Conservation (phyloP, 2,888 invertebrate genomes). For the Synergus laeviventris region DNA sequence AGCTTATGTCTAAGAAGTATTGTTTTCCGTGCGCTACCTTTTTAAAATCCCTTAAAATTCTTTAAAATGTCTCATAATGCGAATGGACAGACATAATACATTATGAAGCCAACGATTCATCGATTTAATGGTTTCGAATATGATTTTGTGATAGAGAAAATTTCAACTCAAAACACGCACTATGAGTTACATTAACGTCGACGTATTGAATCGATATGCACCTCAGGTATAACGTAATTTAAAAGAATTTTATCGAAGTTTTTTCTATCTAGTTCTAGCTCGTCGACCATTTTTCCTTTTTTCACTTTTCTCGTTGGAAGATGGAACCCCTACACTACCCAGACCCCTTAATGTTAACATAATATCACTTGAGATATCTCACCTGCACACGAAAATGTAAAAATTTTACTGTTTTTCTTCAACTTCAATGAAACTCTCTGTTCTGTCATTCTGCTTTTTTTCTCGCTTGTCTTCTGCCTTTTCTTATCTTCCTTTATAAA, state of each 20-base stretch:
- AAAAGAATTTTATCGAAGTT: conserved; percentile 64
- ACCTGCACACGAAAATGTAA: conserved; percentile 9
- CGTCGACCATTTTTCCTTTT: conserved; percentile 13
- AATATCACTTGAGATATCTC: conserved; percentile 56
- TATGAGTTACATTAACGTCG: conserved; percentile 55
- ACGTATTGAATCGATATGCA: conserved; percentile 56
- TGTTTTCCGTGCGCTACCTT: background rate
- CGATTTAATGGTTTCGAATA: background rate
- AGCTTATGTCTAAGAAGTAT: too few relatives aligned
- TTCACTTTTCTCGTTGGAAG: background rate
- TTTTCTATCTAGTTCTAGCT: conserved; percentile 36
- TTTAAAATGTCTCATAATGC: too few relatives aligned
- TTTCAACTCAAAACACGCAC: conserved; percentile 18
- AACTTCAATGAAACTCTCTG: conserved; percentile 5
- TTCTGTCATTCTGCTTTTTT: background rate
- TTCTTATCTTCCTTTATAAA: conserved; percentile 12
- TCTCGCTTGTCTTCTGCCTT: background rate
- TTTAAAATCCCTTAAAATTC: too few relatives aligned
- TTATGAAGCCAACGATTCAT: too few relatives aligned
- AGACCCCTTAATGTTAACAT: conserved; percentile 55
- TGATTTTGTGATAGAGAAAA: background rate
- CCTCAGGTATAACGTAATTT: conserved; percentile 60
- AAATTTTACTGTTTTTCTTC: conserved; percentile 18
- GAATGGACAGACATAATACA: too few relatives aligned
- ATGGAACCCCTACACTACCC: conserved; percentile 46